Base-by-base conservation (phyloP, 1,140 invertebrate species). In the Procambarus clarkii region DNA sequence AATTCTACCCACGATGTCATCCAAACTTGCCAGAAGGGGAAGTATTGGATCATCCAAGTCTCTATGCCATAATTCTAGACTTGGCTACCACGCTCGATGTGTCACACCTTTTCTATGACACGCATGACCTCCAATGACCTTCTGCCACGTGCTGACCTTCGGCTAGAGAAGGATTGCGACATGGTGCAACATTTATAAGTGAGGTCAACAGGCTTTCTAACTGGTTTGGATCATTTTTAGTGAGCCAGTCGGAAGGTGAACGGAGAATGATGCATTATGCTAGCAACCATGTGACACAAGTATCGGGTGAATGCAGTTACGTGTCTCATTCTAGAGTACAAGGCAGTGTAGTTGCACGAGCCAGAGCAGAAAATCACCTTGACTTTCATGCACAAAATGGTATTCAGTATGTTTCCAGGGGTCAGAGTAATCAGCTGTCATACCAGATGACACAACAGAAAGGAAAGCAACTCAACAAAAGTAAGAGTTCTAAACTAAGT, bases 11-110 rank as follows among this genome's bases (percentile, higher is more conserved):
- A 0, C 96, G 97, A 15, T 97, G 97, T 93, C 97, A 98, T 93
- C 98, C 98, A 24, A 96, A 97, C 3, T 94, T 99, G 91, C 98
- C 98, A 15, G 98, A 98, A 91, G 96, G 96, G 69, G 98, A 99
- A 91, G 95, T 99, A n/a, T 95, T 98, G 77, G 97, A 98, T 92
- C 97, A 98, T 94, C 97, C 97, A 11, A 95, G 96, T 24, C 95
- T 99, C 2, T 96, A 97, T 87, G 96, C 97, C 93, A 96, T 97
- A 76, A 96, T 98, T 54, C 95, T 98, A 83, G 98, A 98, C 94
- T 95, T 99, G 90, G 97, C 98, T 13, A 95, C 96, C 60, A 96
- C 97, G 91, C 95, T 99, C 54, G 97, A 98, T 94, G 97, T 97
- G 78, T 95, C 96, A 92, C 95, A 96, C 58, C 96, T 97, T 94